These are phyloP conservation scores for Notolabrus celidotus DNA, from an alignment of 2,797 vertebrate genomes.

Conservation along the genomic window DNA sequence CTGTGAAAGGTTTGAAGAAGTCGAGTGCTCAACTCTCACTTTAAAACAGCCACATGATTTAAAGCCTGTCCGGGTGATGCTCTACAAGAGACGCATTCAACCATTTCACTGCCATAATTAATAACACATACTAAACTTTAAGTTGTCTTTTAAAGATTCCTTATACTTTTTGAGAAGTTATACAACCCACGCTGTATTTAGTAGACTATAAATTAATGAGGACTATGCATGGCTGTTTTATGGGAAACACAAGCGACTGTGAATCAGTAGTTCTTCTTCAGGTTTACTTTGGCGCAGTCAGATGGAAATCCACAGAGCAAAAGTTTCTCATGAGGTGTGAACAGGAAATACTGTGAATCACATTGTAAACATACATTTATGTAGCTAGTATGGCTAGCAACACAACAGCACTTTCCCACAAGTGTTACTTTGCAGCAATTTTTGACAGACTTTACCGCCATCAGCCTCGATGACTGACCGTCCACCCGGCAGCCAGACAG, in stretches of 20 bases:
- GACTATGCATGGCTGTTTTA: not conserved
- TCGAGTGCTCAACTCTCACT: conserved; percentile 4
- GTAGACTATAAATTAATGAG: too few relatives aligned
- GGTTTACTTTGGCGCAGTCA: not conserved
- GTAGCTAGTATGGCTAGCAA: not conserved
- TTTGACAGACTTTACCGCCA: too few relatives aligned
- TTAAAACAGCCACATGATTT: conserved; percentile 3
- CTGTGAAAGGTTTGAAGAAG: conserved; percentile 10
- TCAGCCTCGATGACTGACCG: too few relatives aligned
- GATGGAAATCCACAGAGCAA: not conserved
- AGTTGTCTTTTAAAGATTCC: conserved; percentile 4
- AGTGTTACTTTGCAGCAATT: not conserved
- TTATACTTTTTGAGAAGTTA: not conserved
- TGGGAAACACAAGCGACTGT: not conserved
- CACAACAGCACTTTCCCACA: not conserved
- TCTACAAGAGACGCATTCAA: not conserved
- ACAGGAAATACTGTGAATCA: not conserved
- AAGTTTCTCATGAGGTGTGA: not conserved
- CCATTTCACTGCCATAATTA: conserved; percentile 14
- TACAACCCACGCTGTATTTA: not conserved
- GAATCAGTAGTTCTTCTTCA: too few relatives aligned
- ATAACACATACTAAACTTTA: conserved; percentile 2
- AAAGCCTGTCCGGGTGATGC: not conserved
- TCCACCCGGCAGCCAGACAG: too few relatives aligned
- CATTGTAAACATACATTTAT: not conserved